Evolutionary conservation across 2,888 invertebrate species (phyloP).

Genomic region (Uropetala carovei): DNA sequence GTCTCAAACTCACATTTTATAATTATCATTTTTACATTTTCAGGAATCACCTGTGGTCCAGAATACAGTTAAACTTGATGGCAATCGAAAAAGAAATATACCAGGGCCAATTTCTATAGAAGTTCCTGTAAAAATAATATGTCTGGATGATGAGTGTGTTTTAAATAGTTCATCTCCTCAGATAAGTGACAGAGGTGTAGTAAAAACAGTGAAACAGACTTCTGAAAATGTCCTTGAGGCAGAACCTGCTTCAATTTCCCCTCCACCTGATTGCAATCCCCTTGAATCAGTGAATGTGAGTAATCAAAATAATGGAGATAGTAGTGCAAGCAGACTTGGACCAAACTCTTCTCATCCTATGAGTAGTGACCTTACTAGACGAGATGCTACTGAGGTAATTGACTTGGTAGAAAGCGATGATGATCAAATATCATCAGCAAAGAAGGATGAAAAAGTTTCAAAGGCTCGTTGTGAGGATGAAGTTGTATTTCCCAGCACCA

Average conservation of each 20-base stretch:
- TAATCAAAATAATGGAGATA: not conserved
- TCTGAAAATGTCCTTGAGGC: not conserved
- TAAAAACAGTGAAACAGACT: not conserved
- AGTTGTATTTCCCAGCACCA: conserved; percentile 66
- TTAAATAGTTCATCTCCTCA: not conserved
- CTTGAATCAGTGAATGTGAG: not conserved
- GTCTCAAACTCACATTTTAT: too few relatives aligned
- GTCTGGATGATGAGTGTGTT: not conserved
- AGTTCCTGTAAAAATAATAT: too few relatives aligned
- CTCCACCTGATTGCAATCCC: not conserved
- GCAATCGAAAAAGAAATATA: not conserved
- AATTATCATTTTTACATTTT: not conserved
- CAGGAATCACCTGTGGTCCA: not conserved
- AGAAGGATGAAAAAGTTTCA: conserved; percentile 67
- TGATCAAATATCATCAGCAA: conserved; percentile 73
- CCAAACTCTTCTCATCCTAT: not conserved
- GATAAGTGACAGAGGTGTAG: not conserved
- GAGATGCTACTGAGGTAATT: not conserved
- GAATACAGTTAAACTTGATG: not conserved
- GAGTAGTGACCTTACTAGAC: not conserved
- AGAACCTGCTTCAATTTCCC: not conserved
- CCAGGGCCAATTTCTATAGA: too few relatives aligned
- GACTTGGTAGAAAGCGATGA: conserved; percentile 75
- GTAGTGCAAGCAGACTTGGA: not conserved
- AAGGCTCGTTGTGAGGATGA: conserved; percentile 66